phyloP scores from a whole-genome alignment of 1,140 invertebrate genomes.

The Phymastichus coffea region DNA sequence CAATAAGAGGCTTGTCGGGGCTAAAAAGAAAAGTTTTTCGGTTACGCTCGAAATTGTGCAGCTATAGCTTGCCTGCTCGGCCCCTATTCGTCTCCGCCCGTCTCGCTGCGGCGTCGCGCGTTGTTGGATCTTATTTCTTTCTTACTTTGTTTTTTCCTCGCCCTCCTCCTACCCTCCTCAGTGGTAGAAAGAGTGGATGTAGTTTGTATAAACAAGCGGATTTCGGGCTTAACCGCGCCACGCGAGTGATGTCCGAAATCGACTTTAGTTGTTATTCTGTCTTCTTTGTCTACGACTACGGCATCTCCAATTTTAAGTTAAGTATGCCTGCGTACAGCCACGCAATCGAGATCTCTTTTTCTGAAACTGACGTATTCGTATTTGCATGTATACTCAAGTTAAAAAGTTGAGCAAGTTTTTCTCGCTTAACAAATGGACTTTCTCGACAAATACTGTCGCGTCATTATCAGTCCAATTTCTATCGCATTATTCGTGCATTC shows the following conservation, averaged over 20 bases:
- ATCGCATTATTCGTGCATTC: not conserved
- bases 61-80: not conserved
- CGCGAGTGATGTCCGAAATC: not conserved
- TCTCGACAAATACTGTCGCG: too few species aligned
- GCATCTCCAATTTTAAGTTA: not conserved
- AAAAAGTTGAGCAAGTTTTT: not conserved
- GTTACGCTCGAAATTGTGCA: slow-evolving; percentile 23
- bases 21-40: slow-evolving; percentile 32
- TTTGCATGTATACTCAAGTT: not conserved
- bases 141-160: not conserved
- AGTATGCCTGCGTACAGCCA: too few species aligned
- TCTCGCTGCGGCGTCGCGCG: not conserved
- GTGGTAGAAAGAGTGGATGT: not conserved
- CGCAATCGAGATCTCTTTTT: too few species aligned
- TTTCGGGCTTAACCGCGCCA: slow-evolving; percentile 22
- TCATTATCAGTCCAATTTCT: too few species aligned
- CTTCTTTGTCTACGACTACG: not conserved
- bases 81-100: slow-evolving; percentile 8
- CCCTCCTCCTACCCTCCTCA: not conserved
- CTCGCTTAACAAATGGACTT: too few species aligned
- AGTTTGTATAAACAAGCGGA: slow-evolving; percentile 34
- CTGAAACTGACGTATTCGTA: not conserved
- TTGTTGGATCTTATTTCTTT: not conserved
- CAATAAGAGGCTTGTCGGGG: slow-evolving; percentile 33
- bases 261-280: not conserved